Percentiles rank a stretch among this genome's conserved stretches.
phyloP scores from a whole-genome alignment of 1,140 invertebrate species.

The Pogonomyrmex californicus region DNA sequence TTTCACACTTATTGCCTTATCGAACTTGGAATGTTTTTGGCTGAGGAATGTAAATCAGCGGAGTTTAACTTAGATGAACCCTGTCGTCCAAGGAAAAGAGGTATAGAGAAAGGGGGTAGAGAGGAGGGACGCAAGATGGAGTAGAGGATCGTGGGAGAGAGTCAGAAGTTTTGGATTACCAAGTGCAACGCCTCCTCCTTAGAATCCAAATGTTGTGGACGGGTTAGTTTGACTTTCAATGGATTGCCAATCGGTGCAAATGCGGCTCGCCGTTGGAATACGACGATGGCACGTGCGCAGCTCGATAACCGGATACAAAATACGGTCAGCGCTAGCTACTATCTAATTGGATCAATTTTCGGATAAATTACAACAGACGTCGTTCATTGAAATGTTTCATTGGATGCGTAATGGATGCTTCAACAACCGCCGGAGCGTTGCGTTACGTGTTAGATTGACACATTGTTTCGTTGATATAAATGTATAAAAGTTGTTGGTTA shows the following conservation, averaged over 20 bases:
- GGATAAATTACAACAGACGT: constrained; percentile 43
- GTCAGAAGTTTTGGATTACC: constrained; percentile 76
- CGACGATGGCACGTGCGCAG: constrained; percentile 5
- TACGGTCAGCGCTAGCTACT: not conserved
- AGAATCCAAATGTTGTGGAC: constrained; percentile 47
- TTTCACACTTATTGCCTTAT: constrained; percentile 78
- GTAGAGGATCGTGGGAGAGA: constrained; percentile 52
- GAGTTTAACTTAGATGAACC: constrained; percentile 75
- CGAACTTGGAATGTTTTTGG: constrained; percentile 73
- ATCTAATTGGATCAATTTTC: constrained; percentile 46
- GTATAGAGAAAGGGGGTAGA: not conserved
- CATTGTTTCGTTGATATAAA: not conserved
- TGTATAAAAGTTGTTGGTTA: not conserved
- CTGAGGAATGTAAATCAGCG: constrained; percentile 73
- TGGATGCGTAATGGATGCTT: not conserved
- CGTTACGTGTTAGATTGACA: too few relatives aligned
- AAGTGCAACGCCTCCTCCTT: constrained; percentile 52
- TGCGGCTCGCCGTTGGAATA: constrained; percentile 33
- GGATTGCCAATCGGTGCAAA: constrained; percentile 56
- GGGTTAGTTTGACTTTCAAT: constrained; percentile 53
- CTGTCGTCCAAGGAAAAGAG: constrained; percentile 50
- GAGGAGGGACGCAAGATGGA: not conserved
- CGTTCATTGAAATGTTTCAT: constrained; percentile 39
- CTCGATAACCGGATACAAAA: constrained; percentile 26
- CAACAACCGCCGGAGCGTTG: not conserved